phyloP scores from a whole-genome alignment of 23 tunicate genomes.

The Phallusia fumigata region DNA sequence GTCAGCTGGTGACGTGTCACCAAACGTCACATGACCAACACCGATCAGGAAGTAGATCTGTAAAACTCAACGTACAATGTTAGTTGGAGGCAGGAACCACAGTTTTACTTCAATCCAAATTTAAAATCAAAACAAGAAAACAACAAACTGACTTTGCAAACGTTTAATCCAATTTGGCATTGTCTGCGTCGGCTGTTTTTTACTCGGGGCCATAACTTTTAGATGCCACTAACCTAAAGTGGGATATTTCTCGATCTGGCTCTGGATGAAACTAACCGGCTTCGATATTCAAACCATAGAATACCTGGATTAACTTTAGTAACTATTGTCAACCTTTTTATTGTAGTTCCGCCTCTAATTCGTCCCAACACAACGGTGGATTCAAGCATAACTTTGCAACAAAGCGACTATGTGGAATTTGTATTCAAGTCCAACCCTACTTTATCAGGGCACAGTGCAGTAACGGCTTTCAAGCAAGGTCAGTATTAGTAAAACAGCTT shows the following conservation, averaged over 20 bases:
- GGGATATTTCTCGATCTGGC: no score
- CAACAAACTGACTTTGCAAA: no score
- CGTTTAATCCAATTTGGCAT: no score
- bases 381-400: not conserved
- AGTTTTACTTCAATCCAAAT: not conserved
- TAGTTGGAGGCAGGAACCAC: not conserved
- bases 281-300: no score
- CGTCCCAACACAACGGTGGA: not conserved
- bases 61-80: not conserved
- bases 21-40: not conserved
- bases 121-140: no score
- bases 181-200: no score
- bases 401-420: not conserved
- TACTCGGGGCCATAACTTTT: no score
- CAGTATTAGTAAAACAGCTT: not conserved
- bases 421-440: not conserved
- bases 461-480: not conserved
- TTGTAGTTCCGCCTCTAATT: slow-evolving; percentile 2
- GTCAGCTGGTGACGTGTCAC: not conserved
- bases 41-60: not conserved
- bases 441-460: not conserved
- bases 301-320: no score
- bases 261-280: no score
- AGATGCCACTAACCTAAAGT: no score
- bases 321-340: no score